Evolutionary conservation across 2,888 invertebrate genomes (phyloP).

Genomic region (Diaphora mendica): DNA sequence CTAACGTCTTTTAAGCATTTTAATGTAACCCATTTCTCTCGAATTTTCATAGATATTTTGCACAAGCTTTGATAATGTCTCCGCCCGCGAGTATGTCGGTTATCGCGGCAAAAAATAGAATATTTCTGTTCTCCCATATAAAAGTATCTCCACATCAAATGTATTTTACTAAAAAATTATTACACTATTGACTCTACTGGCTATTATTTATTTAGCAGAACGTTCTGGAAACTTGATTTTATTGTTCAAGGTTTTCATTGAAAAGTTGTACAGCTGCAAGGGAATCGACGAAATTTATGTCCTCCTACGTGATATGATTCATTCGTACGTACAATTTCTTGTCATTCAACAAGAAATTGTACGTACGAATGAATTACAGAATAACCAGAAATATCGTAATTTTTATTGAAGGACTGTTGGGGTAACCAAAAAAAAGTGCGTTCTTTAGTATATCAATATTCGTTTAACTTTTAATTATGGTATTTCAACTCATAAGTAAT

Average conservation of each 20-base stretch:
- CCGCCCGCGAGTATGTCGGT: too few species aligned
- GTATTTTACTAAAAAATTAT: too few species aligned
- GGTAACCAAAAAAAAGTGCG: background rate
- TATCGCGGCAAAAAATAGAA: too few species aligned
- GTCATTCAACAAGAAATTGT: conserved; percentile 38
- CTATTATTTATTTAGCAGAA: background rate
- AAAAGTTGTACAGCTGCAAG: conserved; percentile 56
- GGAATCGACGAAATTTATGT: conserved; percentile 56
- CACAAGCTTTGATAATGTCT: too few species aligned
- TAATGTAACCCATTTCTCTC: background rate
- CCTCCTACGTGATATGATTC: conserved; percentile 52
- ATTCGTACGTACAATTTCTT: too few species aligned
- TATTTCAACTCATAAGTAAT: background rate
- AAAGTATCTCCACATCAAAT: too few species aligned
- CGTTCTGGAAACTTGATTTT: background rate
- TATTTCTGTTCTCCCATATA: too few species aligned
- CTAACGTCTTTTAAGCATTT: background rate
- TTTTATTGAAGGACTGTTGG: background rate
- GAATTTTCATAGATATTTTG: too few species aligned
- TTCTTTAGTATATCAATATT: background rate
- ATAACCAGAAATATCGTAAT: background rate
- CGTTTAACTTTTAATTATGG: background rate
- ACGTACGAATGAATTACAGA: background rate
- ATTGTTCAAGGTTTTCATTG: conserved; percentile 55
- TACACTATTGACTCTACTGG: too few species aligned